These are phyloP conservation scores for Dendrolimus pini DNA, from an alignment of 2,888 invertebrate species.

Conservation along the genomic window DNA sequence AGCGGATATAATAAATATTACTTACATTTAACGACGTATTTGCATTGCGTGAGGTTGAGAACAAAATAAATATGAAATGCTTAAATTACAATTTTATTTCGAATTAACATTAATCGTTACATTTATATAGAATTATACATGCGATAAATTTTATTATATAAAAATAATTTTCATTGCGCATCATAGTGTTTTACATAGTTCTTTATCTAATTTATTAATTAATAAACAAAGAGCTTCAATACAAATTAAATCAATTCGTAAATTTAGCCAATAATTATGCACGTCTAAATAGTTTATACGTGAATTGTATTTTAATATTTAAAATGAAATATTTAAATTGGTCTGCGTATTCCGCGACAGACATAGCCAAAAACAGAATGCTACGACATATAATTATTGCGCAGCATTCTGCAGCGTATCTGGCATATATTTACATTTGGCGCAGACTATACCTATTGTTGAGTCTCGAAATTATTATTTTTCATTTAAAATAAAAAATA, in stretches of 20 bases:
- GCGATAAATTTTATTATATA: conserved; percentile 65
- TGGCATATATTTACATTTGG: no score
- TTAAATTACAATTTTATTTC: conserved; percentile 66
- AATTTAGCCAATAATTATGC: no score
- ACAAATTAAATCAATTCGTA: background rate
- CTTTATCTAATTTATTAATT: conserved; percentile 10
- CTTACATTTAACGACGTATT: conserved; percentile 41
- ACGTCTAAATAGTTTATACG: no score
- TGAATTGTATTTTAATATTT: no score
- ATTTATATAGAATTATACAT: conserved; percentile 56
- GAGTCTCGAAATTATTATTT: no score
- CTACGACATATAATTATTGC: no score
- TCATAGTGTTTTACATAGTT: conserved; percentile 25
- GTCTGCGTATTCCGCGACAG: no score
- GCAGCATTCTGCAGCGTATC: no score
- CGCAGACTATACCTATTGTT: no score
- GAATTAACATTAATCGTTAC: conserved; percentile 51
- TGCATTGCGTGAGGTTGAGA: conserved; percentile 22
- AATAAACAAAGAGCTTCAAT: conserved; percentile 1
- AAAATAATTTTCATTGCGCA: conserved; percentile 56
- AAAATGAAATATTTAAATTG: no score
- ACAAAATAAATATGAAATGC: conserved; percentile 31
- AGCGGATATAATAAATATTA: conserved; percentile 43
- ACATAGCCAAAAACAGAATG: no score
- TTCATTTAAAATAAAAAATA: no score